Conservation (phyloP, 2,113 vertebrate species). For the Anoplopoma fimbria region DNA sequence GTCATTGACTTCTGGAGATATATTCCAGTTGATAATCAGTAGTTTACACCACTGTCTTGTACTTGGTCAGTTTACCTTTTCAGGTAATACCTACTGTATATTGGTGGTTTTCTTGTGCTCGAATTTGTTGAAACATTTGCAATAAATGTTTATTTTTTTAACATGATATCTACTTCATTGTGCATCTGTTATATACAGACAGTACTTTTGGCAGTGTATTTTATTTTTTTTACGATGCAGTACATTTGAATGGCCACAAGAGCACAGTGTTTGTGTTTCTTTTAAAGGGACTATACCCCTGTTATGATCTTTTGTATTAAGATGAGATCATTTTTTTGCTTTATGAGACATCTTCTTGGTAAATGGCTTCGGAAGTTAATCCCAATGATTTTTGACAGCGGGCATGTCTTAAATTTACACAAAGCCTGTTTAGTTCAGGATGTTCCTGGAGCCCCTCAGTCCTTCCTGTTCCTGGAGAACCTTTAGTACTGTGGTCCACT, state of each 20-base stretch:
- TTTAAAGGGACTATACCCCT: neutral
- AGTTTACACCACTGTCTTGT: neutral
- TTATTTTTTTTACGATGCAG: conserved; percentile 5
- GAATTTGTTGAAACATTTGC: conserved; percentile 27
- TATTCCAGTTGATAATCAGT: neutral
- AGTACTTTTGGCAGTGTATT: neutral
- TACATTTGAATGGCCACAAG: conserved; percentile 36
- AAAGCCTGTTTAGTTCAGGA: conserved; percentile 13
- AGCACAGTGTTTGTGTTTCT: conserved; percentile 8
- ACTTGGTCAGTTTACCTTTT: conserved; percentile 12
- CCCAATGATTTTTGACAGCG: neutral
- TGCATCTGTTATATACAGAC: neutral
- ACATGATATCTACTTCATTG: neutral
- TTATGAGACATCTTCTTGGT: conserved; percentile 1
- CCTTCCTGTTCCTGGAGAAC: conserved; percentile 39
- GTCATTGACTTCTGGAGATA: neutral
- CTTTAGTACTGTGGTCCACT: neutral
- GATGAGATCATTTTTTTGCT: neutral
- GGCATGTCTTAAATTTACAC: neutral
- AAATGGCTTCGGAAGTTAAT: neutral
- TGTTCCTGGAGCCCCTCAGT: conserved; percentile 20
- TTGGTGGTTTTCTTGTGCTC: conserved; percentile 3
- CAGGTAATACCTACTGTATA: conserved; percentile 10
- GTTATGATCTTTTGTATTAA: neutral
- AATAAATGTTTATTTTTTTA: conserved; percentile 61